phyloP scores from a whole-genome alignment of 1,140 invertebrate species.

The Aphaenogaster floridana region DNA sequence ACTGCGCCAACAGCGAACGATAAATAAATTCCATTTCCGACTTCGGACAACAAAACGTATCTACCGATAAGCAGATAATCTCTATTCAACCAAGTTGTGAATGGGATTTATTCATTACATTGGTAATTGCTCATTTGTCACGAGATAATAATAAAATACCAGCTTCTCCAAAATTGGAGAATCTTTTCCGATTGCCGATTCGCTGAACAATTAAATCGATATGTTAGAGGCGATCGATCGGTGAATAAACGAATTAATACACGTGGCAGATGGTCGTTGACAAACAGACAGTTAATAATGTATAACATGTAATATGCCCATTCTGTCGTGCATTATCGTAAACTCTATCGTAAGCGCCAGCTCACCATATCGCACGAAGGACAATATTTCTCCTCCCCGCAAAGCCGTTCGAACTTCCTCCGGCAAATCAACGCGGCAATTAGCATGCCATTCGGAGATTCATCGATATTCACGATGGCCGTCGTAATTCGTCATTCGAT shows the following conservation, averaged over 20 bases:
- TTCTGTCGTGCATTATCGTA: background rate
- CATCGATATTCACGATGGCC: conserved; percentile 33
- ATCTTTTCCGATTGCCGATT: background rate
- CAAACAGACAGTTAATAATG: conserved; percentile 4
- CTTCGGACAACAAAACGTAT: conserved; percentile 18
- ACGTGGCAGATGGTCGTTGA: background rate
- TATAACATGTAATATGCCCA: background rate
- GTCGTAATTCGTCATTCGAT: conserved; percentile 3
- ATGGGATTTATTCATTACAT: background rate
- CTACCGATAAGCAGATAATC: conserved; percentile 29
- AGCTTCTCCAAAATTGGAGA: background rate
- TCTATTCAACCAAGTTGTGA: conserved; percentile 15
- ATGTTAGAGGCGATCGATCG: background rate
- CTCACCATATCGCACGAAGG: background rate
- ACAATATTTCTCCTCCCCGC: conserved; percentile 1
- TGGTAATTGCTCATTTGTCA: conserved; percentile 30
- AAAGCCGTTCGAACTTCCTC: background rate
- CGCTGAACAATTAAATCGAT: conserved; percentile 15
- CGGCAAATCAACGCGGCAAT: conserved; percentile 30
- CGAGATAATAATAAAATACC: conserved; percentile 11
- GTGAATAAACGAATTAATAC: conserved; percentile 19
- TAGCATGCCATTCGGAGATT: conserved; percentile 21
- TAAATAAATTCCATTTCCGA: conserved; percentile 32
- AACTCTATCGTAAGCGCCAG: background rate
- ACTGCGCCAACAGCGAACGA: background rate